phyloP scores from a whole-genome alignment of 1,140 invertebrate species.

The Cydia strobilella region DNA sequence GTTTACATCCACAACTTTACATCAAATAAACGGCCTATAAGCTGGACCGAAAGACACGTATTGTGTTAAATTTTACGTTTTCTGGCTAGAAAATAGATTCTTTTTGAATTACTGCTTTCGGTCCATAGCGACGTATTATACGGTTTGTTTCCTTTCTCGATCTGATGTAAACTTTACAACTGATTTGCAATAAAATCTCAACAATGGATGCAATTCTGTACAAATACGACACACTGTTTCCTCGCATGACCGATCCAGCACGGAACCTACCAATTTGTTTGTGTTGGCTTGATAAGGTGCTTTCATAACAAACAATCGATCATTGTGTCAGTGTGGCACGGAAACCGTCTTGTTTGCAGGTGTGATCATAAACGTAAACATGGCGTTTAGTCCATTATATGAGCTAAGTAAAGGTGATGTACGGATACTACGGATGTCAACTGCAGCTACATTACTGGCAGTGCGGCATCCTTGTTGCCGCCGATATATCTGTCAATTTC shows the following conservation, averaged over 20 bases:
- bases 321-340: conserved; percentile 10
- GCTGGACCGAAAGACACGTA: too few species aligned
- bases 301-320: conserved; percentile 12
- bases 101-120: neutral
- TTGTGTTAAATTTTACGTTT: too few species aligned
- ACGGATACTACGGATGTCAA: too few species aligned
- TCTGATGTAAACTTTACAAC: neutral
- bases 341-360: neutral
- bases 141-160: neutral
- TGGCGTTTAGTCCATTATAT: neutral
- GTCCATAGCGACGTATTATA: neutral
- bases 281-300: neutral
- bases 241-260: neutral
- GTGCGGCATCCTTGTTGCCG: too few species aligned
- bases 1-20: too few species aligned
- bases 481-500: too few species aligned
- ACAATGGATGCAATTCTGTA: neutral
- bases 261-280: conserved; percentile 14
- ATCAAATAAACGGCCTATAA: too few species aligned
- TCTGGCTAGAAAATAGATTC: too few species aligned
- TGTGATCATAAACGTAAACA: conserved; percentile 1
- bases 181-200: neutral
- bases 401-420: neutral
- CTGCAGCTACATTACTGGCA: too few species aligned
- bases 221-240: neutral